Conservation (phyloP, 2,113 vertebrate genomes). For the Tragelaphus buxtoni region DNA sequence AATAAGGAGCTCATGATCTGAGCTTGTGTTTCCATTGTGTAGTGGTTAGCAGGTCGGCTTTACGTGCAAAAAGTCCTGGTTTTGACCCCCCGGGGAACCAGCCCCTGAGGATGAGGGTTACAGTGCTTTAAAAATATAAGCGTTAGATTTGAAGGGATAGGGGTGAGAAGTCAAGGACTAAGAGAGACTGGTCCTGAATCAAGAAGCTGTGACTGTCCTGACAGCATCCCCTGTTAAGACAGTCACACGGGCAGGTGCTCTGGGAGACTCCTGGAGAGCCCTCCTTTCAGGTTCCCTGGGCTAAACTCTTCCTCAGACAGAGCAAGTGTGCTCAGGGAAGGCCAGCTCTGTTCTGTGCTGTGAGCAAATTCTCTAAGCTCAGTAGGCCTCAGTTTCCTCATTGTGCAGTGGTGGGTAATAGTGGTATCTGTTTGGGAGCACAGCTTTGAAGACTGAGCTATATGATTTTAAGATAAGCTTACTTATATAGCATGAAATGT, state of each 20-base stretch:
- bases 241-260: not conserved
- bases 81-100: not conserved
- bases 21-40: not conserved
- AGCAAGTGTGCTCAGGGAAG: not conserved
- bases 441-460: conserved; percentile 2
- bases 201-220: not conserved
- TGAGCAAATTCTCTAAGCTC: not conserved
- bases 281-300: not conserved
- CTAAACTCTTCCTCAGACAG: not conserved
- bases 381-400: not conserved
- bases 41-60: not conserved
- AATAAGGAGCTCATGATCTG: not conserved
- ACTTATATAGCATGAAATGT: not conserved
- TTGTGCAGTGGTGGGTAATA: not conserved
- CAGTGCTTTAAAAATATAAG: not conserved
- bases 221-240: no score
- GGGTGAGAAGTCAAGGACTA: not conserved
- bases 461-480: not conserved
- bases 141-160: not conserved
- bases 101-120: not conserved
- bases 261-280: not conserved
- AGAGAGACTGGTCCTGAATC: not conserved
- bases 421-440: not conserved
- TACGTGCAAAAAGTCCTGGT: not conserved
- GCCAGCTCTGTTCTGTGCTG: not conserved